phyloP scores from a whole-genome alignment of 2,888 invertebrate genomes.

The Acronicta psi region DNA sequence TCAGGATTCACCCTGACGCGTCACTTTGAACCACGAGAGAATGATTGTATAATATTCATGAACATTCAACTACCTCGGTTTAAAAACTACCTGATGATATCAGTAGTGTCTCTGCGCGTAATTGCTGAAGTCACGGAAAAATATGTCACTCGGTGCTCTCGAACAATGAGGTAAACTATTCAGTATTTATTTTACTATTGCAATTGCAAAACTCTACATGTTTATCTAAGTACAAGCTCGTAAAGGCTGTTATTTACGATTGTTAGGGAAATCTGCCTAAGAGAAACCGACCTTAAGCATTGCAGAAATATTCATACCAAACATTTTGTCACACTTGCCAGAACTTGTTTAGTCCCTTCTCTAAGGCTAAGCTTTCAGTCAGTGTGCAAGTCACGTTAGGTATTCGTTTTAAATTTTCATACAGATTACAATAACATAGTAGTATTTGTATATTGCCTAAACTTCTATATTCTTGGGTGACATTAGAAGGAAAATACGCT shows the following conservation, averaged over 20 bases:
- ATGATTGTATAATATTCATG: slow-evolving; percentile 19
- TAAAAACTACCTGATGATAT: slow-evolving; percentile 37
- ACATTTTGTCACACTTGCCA: slow-evolving; percentile 17
- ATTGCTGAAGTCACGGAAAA: slow-evolving; percentile 54
- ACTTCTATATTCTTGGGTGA: too few species aligned
- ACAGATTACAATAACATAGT: too few species aligned
- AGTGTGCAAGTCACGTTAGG: background rate
- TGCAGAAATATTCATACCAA: slow-evolving; percentile 21
- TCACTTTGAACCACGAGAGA: slow-evolving; percentile 14
- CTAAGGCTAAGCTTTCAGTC: background rate
- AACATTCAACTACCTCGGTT: slow-evolving; percentile 23
- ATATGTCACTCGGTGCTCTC: slow-evolving; percentile 48
- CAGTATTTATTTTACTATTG: slow-evolving; percentile 50
- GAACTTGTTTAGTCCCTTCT: slow-evolving; percentile 5
- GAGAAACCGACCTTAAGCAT: slow-evolving; percentile 31
- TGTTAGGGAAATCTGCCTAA: slow-evolving; percentile 36
- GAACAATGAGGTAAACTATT: slow-evolving; percentile 47
- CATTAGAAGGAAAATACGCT: too few species aligned
- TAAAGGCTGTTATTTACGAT: slow-evolving; percentile 47
- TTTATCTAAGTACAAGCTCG: slow-evolving; percentile 52
- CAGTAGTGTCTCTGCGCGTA: slow-evolving; percentile 32
- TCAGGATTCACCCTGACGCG: slow-evolving; percentile 20
- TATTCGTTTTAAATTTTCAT: background rate
- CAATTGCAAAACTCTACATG: slow-evolving; percentile 48
- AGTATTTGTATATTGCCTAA: too few species aligned